phyloP scores from a whole-genome alignment of 2,113 vertebrate genomes.

The Elephantulus edwardii region DNA sequence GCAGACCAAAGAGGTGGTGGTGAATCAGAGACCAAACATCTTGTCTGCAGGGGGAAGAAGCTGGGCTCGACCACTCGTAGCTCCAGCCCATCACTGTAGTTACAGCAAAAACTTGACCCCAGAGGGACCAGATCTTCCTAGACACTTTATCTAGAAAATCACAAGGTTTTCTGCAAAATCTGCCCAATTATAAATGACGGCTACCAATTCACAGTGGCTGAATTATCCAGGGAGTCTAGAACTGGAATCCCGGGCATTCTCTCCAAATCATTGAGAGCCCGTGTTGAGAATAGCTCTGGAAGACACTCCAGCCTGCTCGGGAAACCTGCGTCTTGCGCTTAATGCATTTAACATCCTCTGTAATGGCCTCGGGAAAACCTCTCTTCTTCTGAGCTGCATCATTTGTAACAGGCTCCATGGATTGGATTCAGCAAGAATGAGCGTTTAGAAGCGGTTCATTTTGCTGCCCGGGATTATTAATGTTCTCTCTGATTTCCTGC shows the following conservation, averaged over 20 bases:
- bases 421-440: accelerated
- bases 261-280: not conserved
- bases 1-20: not conserved
- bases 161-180: not conserved
- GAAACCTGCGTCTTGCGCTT: accelerated
- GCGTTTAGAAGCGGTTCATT: slow-evolving; percentile 4
- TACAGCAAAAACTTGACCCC: not conserved
- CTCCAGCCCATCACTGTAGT: not conserved
- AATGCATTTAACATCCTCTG: not conserved
- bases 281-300: accelerated
- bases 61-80: not conserved
- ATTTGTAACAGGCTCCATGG: not conserved
- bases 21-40: too few species aligned
- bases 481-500: slow-evolving; percentile 27
- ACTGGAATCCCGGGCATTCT: not conserved
- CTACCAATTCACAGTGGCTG: too few species aligned
- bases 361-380: not conserved
- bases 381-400: not conserved
- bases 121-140: accelerated
- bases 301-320: not conserved
- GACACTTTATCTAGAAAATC: not conserved
- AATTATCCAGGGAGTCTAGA: not conserved
- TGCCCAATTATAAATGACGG: too few species aligned
- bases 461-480: slow-evolving; percentile 39
- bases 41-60: not conserved